Conservation (phyloP, 2,888 invertebrate species). For the Athripsodes cinereus region DNA sequence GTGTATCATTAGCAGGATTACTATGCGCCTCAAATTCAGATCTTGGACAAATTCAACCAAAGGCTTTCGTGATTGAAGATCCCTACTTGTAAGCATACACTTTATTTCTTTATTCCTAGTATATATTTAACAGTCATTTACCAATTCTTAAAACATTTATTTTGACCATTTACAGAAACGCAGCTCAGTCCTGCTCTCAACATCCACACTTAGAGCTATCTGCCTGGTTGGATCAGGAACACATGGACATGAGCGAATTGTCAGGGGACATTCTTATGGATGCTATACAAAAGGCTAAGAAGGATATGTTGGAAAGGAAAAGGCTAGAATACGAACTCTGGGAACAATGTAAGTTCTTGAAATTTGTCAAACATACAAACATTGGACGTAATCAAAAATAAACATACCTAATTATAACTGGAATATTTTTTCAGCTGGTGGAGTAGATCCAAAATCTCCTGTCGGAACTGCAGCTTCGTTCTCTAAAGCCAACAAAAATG, state of each 20-base stretch:
- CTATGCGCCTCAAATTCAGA: conserved; percentile 70
- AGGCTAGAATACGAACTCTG: conserved; percentile 78
- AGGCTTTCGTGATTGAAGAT: conserved; percentile 78
- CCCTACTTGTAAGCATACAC: conserved; percentile 73
- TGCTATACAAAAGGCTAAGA: conserved; percentile 73
- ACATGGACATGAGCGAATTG: conserved; percentile 59
- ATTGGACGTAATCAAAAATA: not conserved
- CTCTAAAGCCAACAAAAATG: conserved; percentile 81
- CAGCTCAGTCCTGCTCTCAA: conserved; percentile 67
- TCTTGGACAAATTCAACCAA: conserved; percentile 71
- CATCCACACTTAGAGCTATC: conserved; percentile 60
- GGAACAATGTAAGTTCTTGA: conserved; percentile 54
- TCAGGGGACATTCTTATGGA: conserved; percentile 66
- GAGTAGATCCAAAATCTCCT: conserved; percentile 80
- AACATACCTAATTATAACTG: no score
- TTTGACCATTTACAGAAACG: no score
- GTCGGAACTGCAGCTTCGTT: conserved; percentile 85
- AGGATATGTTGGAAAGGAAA: conserved; percentile 66
- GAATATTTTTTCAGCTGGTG: conserved; percentile 53
- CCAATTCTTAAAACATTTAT: conserved; percentile 9
- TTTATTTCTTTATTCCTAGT: no score
- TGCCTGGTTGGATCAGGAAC: conserved; percentile 62
- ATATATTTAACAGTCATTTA: not conserved
- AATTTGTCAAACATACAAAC: not conserved
- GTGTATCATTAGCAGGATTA: conserved; percentile 71